These are phyloP conservation scores for Parasteatoda tepidariorum DNA, from an alignment of 1,140 invertebrate species.

Conservation along the genomic window DNA sequence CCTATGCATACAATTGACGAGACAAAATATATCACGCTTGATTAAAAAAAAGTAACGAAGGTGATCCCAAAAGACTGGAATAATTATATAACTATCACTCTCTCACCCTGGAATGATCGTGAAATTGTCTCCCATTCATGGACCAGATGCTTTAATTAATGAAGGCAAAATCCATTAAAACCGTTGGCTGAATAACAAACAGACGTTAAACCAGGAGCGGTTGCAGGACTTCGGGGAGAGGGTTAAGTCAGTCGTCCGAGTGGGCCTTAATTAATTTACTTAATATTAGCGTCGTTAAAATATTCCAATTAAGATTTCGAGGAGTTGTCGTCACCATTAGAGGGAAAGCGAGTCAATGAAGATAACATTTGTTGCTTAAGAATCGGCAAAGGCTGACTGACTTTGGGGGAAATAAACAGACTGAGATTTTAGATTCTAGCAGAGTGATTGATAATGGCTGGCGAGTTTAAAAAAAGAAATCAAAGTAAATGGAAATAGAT, in stretches of 20 bases:
- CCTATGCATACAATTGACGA: too few relatives aligned
- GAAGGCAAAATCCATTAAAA: neutral
- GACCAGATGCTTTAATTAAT: constrained; percentile 9
- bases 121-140: neutral
- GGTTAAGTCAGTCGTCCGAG: neutral
- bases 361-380: neutral
- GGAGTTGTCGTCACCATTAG: neutral
- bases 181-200: constrained; percentile 18
- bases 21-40: too few relatives aligned
- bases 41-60: neutral
- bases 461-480: too few relatives aligned
- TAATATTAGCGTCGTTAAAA: constrained; percentile 33
- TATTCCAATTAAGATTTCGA: constrained; percentile 11
- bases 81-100: neutral
- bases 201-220: neutral
- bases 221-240: neutral
- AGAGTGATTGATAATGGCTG: too few relatives aligned
- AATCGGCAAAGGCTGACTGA: too few relatives aligned
- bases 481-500: too few relatives aligned
- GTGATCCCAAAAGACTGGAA: neutral
- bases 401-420: too few relatives aligned
- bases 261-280: constrained; percentile 35
- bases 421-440: too few relatives aligned
- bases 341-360: neutral
- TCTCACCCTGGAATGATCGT: neutral